Percentiles rank a stretch among this genome's conserved stretches.
These are phyloP conservation scores for Spheniscus humboldti DNA, from an alignment of 2,797 vertebrate genomes.

Conservation along the genomic window DNA sequence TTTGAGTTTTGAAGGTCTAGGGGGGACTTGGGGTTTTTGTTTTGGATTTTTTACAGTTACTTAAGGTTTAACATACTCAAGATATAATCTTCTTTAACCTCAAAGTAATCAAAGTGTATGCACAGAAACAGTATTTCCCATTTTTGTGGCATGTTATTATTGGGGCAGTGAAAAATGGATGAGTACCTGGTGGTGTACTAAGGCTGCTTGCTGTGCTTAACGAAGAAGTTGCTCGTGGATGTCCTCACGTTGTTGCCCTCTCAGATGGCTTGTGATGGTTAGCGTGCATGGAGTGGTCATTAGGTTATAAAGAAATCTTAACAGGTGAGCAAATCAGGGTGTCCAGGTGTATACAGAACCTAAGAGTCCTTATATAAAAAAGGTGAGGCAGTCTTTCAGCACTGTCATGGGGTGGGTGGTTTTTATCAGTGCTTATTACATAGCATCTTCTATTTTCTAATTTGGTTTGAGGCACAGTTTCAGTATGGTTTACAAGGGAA, in stretches of 20 bases:
- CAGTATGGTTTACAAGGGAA: not conserved
- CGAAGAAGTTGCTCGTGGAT: not conserved
- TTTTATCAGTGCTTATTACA: not conserved
- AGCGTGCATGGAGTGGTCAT: not conserved
- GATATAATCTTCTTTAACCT: not conserved
- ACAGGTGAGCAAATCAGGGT: not conserved
- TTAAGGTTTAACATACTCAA: not conserved
- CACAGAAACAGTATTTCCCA: not conserved
- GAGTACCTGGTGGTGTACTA: not conserved
- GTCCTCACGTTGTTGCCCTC: not conserved
- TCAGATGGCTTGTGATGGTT: not conserved
- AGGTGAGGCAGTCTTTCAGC: not conserved
- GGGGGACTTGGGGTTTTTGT: not conserved
- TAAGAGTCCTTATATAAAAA: not conserved
- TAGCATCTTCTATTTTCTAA: not conserved
- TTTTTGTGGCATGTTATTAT: not conserved
- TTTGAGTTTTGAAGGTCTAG: not conserved
- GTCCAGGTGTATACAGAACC: not conserved
- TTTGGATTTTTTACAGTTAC: not conserved
- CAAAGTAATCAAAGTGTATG: not conserved
- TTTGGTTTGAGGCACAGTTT: not conserved
- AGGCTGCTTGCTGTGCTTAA: not conserved
- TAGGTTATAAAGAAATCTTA: not conserved
- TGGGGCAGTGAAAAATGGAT: not conserved
- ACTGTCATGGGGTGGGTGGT: not conserved